phyloP scores from a whole-genome alignment of 1,140 invertebrate genomes.

The Bursaphelenchus mucronatus region DNA sequence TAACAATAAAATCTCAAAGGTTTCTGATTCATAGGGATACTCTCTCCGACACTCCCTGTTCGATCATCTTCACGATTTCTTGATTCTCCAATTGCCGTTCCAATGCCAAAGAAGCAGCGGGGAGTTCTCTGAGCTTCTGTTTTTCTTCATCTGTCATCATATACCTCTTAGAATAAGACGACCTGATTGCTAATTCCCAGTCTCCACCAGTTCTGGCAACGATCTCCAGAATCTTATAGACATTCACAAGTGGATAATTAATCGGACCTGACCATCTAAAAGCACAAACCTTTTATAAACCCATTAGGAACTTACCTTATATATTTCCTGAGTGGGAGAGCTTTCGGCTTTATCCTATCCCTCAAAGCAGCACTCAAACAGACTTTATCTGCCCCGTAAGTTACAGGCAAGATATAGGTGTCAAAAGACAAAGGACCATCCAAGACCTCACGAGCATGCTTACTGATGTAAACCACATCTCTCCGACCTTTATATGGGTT shows the following conservation, averaged over 20 bases:
- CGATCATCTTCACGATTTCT: no score
- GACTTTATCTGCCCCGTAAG: constrained; percentile 1
- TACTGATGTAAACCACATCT: constrained; percentile 13
- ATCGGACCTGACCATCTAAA: constrained; percentile 18
- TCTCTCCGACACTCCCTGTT: no score
- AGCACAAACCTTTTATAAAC: neutral
- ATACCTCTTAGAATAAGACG: constrained; percentile 2
- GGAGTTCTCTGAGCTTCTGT: no score
- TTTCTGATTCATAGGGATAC: no score
- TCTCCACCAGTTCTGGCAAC: constrained; percentile 26
- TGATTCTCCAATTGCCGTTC: no score
- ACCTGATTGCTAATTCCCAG: constrained; percentile 8
- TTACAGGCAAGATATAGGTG: constrained; percentile 19
- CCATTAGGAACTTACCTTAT: constrained; percentile 12
- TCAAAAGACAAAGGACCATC: constrained; percentile 21
- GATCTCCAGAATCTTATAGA: neutral
- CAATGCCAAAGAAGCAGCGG: no score
- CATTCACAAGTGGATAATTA: constrained; percentile 14
- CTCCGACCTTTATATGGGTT: constrained; percentile 6
- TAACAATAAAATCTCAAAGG: no score
- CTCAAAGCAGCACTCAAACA: constrained; percentile 6
- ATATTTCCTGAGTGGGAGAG: constrained; percentile 22
- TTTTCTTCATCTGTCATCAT: constrained; percentile 4
- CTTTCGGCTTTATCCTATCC: constrained; percentile 6
- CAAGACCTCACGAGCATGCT: constrained; percentile 8